Conservation (phyloP, 2,888 invertebrate genomes). For the Oxytorus armatus region DNA sequence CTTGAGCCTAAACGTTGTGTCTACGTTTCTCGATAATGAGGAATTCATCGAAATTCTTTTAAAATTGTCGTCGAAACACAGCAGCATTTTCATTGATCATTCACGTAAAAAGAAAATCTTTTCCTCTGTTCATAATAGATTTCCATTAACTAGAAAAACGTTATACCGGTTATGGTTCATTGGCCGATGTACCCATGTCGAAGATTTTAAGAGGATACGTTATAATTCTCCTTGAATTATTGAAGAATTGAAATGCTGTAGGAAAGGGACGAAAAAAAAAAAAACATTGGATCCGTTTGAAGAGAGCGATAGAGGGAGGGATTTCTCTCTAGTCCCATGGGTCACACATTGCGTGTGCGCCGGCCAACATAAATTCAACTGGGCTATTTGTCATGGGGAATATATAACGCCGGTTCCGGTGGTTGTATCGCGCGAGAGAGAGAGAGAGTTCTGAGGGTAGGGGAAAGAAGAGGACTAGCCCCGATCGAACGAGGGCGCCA, state of each 20-base stretch:
- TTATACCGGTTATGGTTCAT: too few species aligned
- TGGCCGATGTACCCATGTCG: too few species aligned
- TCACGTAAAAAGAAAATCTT: too few species aligned
- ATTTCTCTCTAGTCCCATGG: constrained; percentile 33
- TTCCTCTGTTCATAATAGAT: too few species aligned
- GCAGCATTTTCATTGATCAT: too few species aligned
- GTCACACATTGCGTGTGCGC: constrained; percentile 4
- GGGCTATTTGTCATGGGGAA: constrained; percentile 54
- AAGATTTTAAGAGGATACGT: too few species aligned
- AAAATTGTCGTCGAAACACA: too few species aligned
- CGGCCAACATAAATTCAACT: constrained; percentile 43
- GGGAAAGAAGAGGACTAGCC: constrained; percentile 38
- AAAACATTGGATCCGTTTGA: background rate
- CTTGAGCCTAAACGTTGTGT: background rate
- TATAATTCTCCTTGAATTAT: too few species aligned
- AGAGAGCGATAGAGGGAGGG: constrained; percentile 18
- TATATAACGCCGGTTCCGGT: constrained; percentile 56
- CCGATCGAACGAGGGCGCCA: constrained; percentile 56
- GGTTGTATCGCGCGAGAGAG: constrained; percentile 37
- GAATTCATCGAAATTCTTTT: background rate
- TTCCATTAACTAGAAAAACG: too few species aligned
- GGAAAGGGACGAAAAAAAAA: constrained; percentile 4
- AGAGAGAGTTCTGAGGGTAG: constrained; percentile 35
- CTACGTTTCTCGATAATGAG: background rate
- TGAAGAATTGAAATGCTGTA: background rate